Percentiles rank a stretch among this genome's conserved stretches.
Conservation (phyloP, 2,888 invertebrate species). For the Pseudococcus viburni region DNA sequence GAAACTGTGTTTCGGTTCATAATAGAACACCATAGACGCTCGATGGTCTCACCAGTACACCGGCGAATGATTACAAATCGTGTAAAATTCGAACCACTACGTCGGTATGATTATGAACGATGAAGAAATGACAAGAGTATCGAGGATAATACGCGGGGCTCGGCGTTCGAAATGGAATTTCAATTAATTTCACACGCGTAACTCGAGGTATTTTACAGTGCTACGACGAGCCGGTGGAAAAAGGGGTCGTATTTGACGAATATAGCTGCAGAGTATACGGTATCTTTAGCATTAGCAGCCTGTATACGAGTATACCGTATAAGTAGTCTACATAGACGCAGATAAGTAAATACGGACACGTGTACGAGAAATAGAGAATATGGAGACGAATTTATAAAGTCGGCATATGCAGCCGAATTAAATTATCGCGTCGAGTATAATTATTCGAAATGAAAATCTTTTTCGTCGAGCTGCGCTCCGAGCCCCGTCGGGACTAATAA, state of each 20-base stretch:
- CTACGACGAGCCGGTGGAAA: neutral
- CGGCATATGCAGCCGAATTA: neutral
- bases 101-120: neutral
- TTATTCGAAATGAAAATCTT: conserved; percentile 56
- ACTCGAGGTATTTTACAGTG: conserved; percentile 9
- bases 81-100: conserved; percentile 7
- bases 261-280: neutral
- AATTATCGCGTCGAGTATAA: conserved; percentile 43
- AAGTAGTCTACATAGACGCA: neutral
- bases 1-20: conserved; percentile 29
- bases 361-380: neutral
- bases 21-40: neutral
- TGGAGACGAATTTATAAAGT: neutral
- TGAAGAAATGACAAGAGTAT: neutral
- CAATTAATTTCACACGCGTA: conserved; percentile 41
- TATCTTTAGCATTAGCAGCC: neutral
- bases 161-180: conserved; percentile 31
- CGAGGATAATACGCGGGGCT: neutral
- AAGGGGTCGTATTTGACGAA: neutral
- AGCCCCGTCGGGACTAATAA: conserved; percentile 46
- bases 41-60: neutral
- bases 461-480: neutral
- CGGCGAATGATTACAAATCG: neutral
- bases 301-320: neutral
- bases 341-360: conserved; percentile 50